phyloP scores from a whole-genome alignment of 2,113 vertebrate species.

The Brachyhypopomus occidentalis region DNA sequence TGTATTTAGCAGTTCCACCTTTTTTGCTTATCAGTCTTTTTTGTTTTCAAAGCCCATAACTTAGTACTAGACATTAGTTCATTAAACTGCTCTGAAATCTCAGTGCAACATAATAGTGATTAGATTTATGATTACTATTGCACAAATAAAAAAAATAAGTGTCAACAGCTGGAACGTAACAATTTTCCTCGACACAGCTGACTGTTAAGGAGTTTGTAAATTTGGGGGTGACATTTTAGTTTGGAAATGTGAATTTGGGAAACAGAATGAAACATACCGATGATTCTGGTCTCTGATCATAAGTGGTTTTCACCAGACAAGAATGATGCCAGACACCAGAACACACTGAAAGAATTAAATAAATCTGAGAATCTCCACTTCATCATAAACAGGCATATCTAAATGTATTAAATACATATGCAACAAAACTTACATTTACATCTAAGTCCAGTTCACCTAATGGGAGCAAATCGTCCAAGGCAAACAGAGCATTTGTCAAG shows the following conservation, averaged over 20 bases:
- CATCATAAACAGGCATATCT: neutral
- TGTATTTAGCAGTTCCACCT: no score
- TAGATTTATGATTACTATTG: neutral
- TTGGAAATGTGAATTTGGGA: neutral
- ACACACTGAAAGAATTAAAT: neutral
- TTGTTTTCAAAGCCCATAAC: neutral
- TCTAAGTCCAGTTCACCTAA: neutral
- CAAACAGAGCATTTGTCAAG: no score
- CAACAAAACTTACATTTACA: neutral
- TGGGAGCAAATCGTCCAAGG: no score
- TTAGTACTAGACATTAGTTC: neutral
- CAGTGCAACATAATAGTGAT: neutral
- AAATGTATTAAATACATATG: neutral
- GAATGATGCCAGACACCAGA: neutral
- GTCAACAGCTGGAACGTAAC: neutral
- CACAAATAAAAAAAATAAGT: neutral
- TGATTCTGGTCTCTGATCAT: neutral
- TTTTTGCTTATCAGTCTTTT: neutral
- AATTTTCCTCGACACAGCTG: neutral
- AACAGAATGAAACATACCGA: neutral
- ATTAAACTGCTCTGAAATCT: neutral
- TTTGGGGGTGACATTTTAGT: neutral
- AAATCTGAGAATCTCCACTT: neutral
- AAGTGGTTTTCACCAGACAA: neutral
- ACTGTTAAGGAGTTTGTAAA: neutral